Evolutionary conservation across 2,797 vertebrate species (phyloP).

Genomic region (Sebastes taczanowskii): DNA sequence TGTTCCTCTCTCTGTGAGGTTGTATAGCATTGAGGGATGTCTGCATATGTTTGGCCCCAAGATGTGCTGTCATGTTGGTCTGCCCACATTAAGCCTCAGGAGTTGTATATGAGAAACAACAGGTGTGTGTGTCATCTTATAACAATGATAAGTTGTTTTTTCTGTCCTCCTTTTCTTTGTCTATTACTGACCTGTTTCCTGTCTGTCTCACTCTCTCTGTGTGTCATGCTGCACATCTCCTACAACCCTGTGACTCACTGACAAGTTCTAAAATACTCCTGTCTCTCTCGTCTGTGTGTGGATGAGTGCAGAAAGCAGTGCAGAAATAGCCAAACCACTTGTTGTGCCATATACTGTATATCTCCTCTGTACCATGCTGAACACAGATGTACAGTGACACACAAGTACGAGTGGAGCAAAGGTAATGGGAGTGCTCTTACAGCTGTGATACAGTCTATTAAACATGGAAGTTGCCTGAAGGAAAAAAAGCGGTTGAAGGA

Average conservation of each 20-base stretch:
- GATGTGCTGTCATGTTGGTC: neutral
- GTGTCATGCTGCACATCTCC: neutral
- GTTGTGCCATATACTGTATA: neutral
- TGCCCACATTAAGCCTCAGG: neutral
- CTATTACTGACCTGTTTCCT: neutral
- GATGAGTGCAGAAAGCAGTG: neutral
- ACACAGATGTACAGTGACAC: too few relatives aligned
- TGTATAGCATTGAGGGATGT: neutral
- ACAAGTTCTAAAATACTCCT: neutral
- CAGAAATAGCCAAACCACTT: slow-evolving; percentile 35
- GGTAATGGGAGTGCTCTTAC: neutral
- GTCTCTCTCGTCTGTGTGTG: neutral
- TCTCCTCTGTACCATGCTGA: neutral
- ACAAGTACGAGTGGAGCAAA: neutral
- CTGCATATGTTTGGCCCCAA: neutral
- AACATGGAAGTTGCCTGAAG: slow-evolving; percentile 22
- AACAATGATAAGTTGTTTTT: neutral
- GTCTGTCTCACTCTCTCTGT: neutral
- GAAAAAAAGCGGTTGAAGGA: neutral
- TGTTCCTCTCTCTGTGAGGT: neutral
- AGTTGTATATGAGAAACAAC: slow-evolving; percentile 1
- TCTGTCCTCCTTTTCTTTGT: neutral
- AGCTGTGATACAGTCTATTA: slow-evolving; percentile 6
- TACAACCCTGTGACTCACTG: neutral
- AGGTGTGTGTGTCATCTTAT: neutral